phyloP scores from a whole-genome alignment of 2,113 vertebrate genomes.

The Albula goreensis region DNA sequence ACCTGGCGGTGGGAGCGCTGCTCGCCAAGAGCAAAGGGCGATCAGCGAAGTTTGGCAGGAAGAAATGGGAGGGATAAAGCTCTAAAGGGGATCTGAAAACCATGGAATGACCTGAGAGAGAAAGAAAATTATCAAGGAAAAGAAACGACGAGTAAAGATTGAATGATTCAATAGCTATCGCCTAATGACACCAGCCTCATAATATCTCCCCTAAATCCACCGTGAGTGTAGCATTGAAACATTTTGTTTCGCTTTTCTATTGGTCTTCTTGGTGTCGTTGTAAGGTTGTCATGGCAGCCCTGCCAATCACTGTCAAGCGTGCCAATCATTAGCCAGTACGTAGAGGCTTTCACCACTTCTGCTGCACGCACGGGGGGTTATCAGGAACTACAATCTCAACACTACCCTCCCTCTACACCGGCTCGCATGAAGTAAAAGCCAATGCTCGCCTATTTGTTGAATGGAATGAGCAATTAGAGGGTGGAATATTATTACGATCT shows the following conservation, averaged over 20 bases:
- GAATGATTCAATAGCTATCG: constrained; percentile 97
- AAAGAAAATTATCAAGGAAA: constrained; percentile 81
- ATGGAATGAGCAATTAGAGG: constrained; percentile 92
- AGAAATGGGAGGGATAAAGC: constrained; percentile 99
- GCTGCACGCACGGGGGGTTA: constrained; percentile 76
- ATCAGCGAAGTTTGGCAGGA: constrained; percentile 98
- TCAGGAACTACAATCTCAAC: constrained; percentile 87
- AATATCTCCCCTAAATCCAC: constrained; percentile 99
- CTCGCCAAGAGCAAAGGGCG: constrained; percentile 93
- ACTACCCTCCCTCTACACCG: constrained; percentile 83
- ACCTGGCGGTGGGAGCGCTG: constrained; percentile 86
- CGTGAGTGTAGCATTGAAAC: constrained; percentile 99
- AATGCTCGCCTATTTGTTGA: constrained; percentile 82
- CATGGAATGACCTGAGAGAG: constrained; percentile 97
- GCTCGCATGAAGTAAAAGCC: constrained; percentile 82
- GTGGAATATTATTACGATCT: constrained; percentile 89
- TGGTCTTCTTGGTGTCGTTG: constrained; percentile 98
- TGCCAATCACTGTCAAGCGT: constrained; percentile 99
- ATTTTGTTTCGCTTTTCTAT: constrained; percentile 99
- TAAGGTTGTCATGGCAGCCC: constrained; percentile 97
- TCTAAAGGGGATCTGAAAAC: constrained; percentile 99
- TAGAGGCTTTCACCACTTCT: constrained; percentile 96
- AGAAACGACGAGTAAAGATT: constrained; percentile 89
- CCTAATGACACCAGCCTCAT: constrained; percentile 99
- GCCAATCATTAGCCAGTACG: constrained; percentile 99